Evolutionary conservation across 2,888 invertebrate genomes (phyloP).

Genomic region (Crocallis elinguaria): DNA sequence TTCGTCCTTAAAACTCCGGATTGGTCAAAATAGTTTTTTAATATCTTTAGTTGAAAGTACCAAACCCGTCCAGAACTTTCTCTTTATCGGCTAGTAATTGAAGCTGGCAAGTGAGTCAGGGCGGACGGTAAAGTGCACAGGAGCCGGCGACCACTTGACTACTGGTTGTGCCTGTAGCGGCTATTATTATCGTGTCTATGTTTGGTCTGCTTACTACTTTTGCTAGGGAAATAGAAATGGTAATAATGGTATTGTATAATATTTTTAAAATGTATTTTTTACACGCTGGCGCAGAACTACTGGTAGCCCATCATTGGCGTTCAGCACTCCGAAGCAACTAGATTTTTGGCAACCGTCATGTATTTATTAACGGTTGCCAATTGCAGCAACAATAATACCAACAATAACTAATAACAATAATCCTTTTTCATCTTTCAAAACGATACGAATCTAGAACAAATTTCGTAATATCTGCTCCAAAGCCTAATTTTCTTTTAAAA

Average conservation of each 20-base stretch:
- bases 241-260: neutral
- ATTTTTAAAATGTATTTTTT: neutral
- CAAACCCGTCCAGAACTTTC: slow-evolving; percentile 1
- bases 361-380: too few relatives aligned
- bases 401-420: too few relatives aligned
- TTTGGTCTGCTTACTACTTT: slow-evolving; percentile 6
- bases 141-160: slow-evolving; percentile 29
- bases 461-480: slow-evolving; percentile 3
- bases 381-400: too few relatives aligned
- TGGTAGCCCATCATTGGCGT: too few relatives aligned
- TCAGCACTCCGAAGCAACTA: too few relatives aligned
- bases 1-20: neutral
- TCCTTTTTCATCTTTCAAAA: too few relatives aligned
- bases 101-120: slow-evolving; percentile 20
- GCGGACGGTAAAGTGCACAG: slow-evolving; percentile 27
- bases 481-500: slow-evolving; percentile 6
- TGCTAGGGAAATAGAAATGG: neutral
- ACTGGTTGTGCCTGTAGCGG: slow-evolving; percentile 15
- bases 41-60: slow-evolving; percentile 1
- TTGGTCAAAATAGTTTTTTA: neutral
- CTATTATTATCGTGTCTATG: slow-evolving; percentile 5
- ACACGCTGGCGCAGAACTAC: too few relatives aligned
- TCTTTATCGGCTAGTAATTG: slow-evolving; percentile 25
- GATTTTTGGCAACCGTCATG: too few relatives aligned
- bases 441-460: slow-evolving; percentile 8